Evolutionary conservation across 2,113 vertebrate species (phyloP).

Genomic region (Onychostruthus taczanowskii): DNA sequence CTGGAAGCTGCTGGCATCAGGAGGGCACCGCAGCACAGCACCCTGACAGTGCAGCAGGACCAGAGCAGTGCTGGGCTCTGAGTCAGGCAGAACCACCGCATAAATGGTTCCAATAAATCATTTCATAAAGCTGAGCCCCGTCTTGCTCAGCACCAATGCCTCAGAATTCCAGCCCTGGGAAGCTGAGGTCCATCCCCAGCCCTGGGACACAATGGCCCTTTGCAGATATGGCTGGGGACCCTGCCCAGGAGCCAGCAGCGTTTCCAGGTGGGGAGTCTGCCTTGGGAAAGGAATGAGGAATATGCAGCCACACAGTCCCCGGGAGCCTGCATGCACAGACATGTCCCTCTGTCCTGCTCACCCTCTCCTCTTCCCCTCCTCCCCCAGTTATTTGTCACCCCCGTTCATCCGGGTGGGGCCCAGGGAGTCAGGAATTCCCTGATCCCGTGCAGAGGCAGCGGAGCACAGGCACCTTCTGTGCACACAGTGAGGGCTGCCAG

Average conservation of each 20-base stretch:
- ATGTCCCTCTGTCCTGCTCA: background rate
- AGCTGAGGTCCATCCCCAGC: accelerated
- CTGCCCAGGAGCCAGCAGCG: background rate
- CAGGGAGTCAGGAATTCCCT: accelerated
- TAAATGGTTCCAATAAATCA: background rate
- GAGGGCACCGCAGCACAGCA: background rate
- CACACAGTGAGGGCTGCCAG: background rate
- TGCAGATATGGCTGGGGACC: accelerated
- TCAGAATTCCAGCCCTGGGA: background rate
- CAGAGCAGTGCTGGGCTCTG: accelerated
- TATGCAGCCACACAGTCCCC: background rate
- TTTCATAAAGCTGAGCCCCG: background rate
- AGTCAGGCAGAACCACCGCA: background rate
- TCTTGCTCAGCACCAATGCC: accelerated
- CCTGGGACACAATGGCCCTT: accelerated
- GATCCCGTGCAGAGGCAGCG: background rate
- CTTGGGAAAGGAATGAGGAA: slow-evolving; percentile 34
- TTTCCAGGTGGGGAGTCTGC: background rate
- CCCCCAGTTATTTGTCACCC: background rate
- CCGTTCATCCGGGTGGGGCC: background rate
- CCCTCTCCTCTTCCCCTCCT: background rate
- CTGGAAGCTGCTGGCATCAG: background rate
- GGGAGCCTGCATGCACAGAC: background rate
- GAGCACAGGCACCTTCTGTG: background rate
- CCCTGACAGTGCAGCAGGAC: background rate